Base-by-base conservation (phyloP, 2,888 invertebrate species). In the Tinea semifulvella region DNA sequence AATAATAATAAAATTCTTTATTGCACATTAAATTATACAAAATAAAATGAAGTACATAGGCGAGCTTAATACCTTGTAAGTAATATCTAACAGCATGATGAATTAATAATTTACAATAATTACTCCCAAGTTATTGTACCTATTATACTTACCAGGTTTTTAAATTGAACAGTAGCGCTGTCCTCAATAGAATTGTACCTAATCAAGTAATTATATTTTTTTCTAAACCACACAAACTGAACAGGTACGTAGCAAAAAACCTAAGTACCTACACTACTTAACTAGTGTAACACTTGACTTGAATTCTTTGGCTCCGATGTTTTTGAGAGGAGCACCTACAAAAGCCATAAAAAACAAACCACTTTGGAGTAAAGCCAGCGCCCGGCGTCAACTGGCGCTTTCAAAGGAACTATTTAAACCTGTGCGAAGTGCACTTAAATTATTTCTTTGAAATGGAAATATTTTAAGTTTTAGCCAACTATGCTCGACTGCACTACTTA, bases 331-430 rank as follows among this genome's bases (percentile, higher is more conserved):
- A 54, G 53, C 56, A 36, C 36, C 36, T 18, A 56, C 60, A 57
- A 54, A 58, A 57, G 59, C 63, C 61, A 71, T 70, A 75, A 76
- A 76, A 75, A 79, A 69, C 64, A 63, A 68, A 66, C 61, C 73
- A 71, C 70, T 76, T 74, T 76, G 77, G 76, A 67, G 62, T 57
- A 54, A 54, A 68, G 74, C 77, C 77, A 76, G 65, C 56, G 57
- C 52, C 56, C 18, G 16, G 27, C 25, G 26, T 26, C 42, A 27
- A 13, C 25, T 27, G 42, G 27, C 42, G 27, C 69, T 70, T 74
- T 74, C 68, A 70, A 73, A 67, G 63, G 65, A 64, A 66, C 58
- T 65, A 61, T 69, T 74, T 68, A 62, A 70, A 68, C 58, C 61
- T 60, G 58, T 63, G 67, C 61, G 57, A 59, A 65, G 62, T 61